A percentile compares a stretch with the other conserved stretches of the same genome.
Conservation (phyloP, 2,888 invertebrate genomes). For the Aspidapion aeneum region DNA sequence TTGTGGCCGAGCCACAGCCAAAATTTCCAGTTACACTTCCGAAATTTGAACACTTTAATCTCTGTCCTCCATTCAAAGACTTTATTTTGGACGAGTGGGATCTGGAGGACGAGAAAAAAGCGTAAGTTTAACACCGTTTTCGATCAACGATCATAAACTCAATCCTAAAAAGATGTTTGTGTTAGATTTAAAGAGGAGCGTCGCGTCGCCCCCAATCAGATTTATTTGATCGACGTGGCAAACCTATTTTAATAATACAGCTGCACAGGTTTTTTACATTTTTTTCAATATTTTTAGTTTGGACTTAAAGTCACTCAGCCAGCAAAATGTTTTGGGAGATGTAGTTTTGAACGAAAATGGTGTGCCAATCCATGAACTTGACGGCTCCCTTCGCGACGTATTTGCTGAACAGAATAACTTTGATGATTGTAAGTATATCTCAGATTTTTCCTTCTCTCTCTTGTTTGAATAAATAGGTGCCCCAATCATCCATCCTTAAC, state of each 20-base stretch:
- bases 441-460: too few species aligned
- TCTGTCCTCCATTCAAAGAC: slow-evolving; percentile 59
- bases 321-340: slow-evolving; percentile 22
- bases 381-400: slow-evolving; percentile 47
- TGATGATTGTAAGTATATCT: slow-evolving; percentile 24
- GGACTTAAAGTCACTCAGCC: too few species aligned
- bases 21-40: slow-evolving; percentile 18
- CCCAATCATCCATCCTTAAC: too few species aligned
- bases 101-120: slow-evolving; percentile 34
- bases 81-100: slow-evolving; percentile 38
- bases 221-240: too few species aligned
- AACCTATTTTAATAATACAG: too few species aligned
- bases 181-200: too few species aligned
- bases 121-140: slow-evolving; percentile 28
- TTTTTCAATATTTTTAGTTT: too few species aligned
- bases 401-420: slow-evolving; percentile 38
- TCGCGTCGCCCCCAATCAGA: too few species aligned
- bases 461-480: too few species aligned
- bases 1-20: slow-evolving; percentile 10
- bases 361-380: slow-evolving; percentile 40
- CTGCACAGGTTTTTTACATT: too few species aligned
- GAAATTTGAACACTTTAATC: slow-evolving; percentile 32
- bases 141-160: too few species aligned
- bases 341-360: slow-evolving; percentile 38
- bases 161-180: too few species aligned